phyloP scores from a whole-genome alignment of 2,888 invertebrate species.

The Melinopterus prodromus region DNA sequence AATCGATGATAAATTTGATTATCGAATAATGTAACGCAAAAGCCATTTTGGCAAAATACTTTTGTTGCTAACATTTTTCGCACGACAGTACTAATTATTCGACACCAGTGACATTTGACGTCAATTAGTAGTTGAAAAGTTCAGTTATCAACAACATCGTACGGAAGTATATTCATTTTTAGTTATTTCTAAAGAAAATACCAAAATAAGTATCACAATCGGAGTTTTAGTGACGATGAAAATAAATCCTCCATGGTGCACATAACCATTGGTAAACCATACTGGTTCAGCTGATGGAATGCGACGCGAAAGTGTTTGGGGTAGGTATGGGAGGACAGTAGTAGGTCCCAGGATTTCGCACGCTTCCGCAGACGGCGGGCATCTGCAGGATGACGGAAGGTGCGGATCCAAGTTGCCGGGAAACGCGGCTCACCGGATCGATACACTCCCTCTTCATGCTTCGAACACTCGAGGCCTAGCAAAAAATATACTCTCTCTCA shows the following conservation, averaged over 20 bases:
- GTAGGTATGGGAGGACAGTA: background rate
- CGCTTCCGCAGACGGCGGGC: constrained; percentile 25
- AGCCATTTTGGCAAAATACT: too few relatives aligned
- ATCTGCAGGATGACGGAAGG: constrained; percentile 42
- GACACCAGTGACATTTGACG: too few relatives aligned
- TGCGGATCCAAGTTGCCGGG: constrained; percentile 47
- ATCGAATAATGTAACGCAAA: too few relatives aligned
- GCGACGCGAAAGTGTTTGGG: background rate
- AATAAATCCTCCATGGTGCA: background rate
- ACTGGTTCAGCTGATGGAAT: background rate
- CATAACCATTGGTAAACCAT: background rate
- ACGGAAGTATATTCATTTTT: too few relatives aligned
- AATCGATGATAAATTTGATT: too few relatives aligned
- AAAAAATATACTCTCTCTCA: background rate
- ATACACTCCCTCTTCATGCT: constrained; percentile 28
- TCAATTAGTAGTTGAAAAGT: too few relatives aligned
- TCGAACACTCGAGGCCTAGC: background rate
- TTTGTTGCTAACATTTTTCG: too few relatives aligned
- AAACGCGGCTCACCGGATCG: constrained; percentile 42
- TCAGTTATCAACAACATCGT: too few relatives aligned
- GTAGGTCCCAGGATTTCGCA: constrained; percentile 28
- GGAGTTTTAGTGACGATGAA: background rate
- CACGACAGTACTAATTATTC: too few relatives aligned
- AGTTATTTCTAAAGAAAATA: too few relatives aligned
- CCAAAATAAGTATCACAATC: too few relatives aligned